Conservation (phyloP, 2,113 vertebrate genomes). For the Neogobius melanostomus region DNA sequence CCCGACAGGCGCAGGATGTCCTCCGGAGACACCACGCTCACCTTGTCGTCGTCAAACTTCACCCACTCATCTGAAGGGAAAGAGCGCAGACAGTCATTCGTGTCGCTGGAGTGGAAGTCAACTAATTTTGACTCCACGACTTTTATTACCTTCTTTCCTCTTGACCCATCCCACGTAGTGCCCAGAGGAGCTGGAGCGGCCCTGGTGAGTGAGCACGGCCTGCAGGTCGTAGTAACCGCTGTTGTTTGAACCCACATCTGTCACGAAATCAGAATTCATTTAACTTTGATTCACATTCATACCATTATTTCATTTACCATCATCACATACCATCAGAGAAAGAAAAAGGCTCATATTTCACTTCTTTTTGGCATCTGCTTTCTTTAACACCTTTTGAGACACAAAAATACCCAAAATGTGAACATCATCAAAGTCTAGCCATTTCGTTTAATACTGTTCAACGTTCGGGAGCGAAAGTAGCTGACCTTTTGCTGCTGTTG, state of each 20-base stretch:
- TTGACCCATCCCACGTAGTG: constrained; percentile 98
- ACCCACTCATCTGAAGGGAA: constrained; percentile 91
- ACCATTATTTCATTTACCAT: background rate
- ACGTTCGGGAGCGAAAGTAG: too few species aligned
- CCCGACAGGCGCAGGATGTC: constrained; percentile 96
- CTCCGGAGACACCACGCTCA: constrained; percentile 95
- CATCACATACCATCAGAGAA: constrained; percentile 87
- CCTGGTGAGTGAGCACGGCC: constrained; percentile 96
- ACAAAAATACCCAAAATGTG: background rate
- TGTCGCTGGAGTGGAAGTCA: too few species aligned
- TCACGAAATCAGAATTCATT: background rate
- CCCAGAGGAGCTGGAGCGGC: constrained; percentile 96
- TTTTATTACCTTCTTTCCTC: constrained; percentile 91
- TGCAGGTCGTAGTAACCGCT: constrained; percentile 98
- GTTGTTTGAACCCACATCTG: constrained; percentile 94
- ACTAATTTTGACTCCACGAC: too few species aligned
- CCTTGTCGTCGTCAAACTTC: constrained; percentile 98
- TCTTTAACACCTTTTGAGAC: constrained; percentile 41
- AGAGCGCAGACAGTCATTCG: background rate
- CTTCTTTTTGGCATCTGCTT: constrained; percentile 72
- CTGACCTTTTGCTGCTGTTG: constrained; percentile 87
- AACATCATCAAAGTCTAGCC: too few species aligned
- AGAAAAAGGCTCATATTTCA: constrained; percentile 90
- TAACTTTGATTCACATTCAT: background rate
- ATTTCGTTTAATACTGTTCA: background rate